These are phyloP conservation scores for Dryas iulia DNA, from an alignment of 1,140 invertebrate species.

Conservation along the genomic window DNA sequence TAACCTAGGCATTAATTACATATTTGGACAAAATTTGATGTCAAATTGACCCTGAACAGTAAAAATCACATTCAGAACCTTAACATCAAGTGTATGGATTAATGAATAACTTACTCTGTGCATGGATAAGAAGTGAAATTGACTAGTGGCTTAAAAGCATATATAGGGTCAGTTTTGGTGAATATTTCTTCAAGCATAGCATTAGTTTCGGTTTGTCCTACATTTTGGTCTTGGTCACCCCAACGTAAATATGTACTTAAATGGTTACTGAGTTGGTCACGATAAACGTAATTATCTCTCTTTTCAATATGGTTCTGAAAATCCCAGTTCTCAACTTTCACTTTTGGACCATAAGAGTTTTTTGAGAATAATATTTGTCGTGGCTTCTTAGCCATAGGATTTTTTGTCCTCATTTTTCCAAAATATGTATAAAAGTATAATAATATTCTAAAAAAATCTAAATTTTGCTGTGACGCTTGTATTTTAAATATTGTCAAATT, in stretches of 20 bases:
- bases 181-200: constrained; percentile 67
- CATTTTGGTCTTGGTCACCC: constrained; percentile 59
- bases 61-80: no score
- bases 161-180: constrained; percentile 57
- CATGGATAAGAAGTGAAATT: constrained; percentile 75
- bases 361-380: constrained; percentile 76
- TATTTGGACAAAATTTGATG: no score
- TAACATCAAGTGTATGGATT: background rate
- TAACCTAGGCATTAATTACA: no score
- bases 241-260: constrained; percentile 70
- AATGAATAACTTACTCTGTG: constrained; percentile 58
- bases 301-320: constrained; percentile 58
- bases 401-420: constrained; percentile 58
- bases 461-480: background rate
- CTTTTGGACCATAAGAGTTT: constrained; percentile 63
- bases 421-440: constrained; percentile 3
- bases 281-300: constrained; percentile 75
- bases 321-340: constrained; percentile 77
- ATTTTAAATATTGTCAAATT: background rate
- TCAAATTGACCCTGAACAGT: no score
- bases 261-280: constrained; percentile 69
- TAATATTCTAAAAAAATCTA: background rate
- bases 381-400: constrained; percentile 67
- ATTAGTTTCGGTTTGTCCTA: constrained; percentile 63
- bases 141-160: constrained; percentile 67